Evolutionary conservation across 2,113 vertebrate species (phyloP), one percentile per base, ranked within the genome.

Genomic region (Muntiacus reevesi): DNA sequence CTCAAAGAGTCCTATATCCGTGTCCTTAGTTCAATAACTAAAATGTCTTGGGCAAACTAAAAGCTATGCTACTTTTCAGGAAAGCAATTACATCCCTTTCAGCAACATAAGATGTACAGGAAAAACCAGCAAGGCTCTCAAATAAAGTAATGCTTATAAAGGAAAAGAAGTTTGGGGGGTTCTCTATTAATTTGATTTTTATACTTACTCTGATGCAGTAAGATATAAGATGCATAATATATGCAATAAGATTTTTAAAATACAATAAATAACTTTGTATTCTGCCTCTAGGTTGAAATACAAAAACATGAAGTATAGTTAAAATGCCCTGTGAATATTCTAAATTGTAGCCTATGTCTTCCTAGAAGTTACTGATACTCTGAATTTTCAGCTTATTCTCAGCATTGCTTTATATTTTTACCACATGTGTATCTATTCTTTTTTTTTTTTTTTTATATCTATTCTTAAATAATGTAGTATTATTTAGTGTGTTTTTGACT

Each of bases 401-500:
- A 88, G 9, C 17, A 21, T 89, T 87, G 17, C 76, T 96, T 88
- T 87, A 33, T 82, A 79, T 55, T 83, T 96, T 91, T 81, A 95
- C 28, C 78, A 19, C 1, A 4, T 62, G 23, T 64, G 13, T 93
- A 5, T 67, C 50, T 91, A 33, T 47, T 33, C 43, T 83, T 47
- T n/a, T n/a, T n/a, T n/a, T n/a, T n/a, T n/a, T n/a, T n/a, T n/a
- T n/a, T n/a, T n/a, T n/a, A n/a, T 93, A 5, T 67, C 50, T 91
- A 33, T 47, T 33, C 43, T 83, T 47, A 85, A 95, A 86, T 14
- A 57, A 54, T 60, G 16, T 50, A 84, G 2, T 17, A 91, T 16
- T 81, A 67, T 30, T 92, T 88, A 50, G 57, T 79, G 36, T 67
- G 3, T 52, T 71, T 87, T 92, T 95, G 7, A 64, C 21, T 89